Base-by-base conservation (phyloP, 2,797 vertebrate species). In the Siniperca obscura region DNA sequence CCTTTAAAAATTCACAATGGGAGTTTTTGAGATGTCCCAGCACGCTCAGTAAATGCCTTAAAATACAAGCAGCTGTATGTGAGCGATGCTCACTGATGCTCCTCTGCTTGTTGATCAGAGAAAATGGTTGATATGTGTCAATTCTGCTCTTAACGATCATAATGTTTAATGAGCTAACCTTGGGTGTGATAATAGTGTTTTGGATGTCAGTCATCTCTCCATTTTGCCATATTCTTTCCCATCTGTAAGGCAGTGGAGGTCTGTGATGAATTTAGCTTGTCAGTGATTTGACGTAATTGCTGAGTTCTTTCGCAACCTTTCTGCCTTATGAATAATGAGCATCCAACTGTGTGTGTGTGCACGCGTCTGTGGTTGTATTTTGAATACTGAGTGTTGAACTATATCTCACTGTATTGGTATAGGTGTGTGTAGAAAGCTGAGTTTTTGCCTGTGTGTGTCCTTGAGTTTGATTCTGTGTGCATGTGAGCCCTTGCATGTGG, bases 241-340 rank as follows among this genome's bases (percentile, higher is more conserved):
- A 30, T 87, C 62, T 57, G 21, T 81, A 56, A 78, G 75, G 67
- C 22, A 9, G 11, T 14, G 65, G 30, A 44, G 61, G 64, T 60
- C 44, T 67, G 65, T 83, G 83, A 89, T 87, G 70, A 87, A 86
- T 82, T 73, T 42, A 62, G 73, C 44, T 74, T 76, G 87, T 92
- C 87, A 82, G 48, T 65, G 81, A 80, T 85, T 80, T 74, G 82
- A 83, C n/a, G 4, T 70, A 50, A 78, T 77, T 65, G 71, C 67
- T 46, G 78, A 70, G 44, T 59, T 75, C 73, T 44, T 76, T 66
- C 6, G 16, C 44, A 71, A 83, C 81, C 61, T 68, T 71, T 27
- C 78, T 10, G 44, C 65, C 22, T 84, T 38, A 59, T 87, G 60
- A 89, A 87, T 86, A 74, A 71, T 60, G 27, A 89, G 78, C 48